Conservation (phyloP, 2,113 vertebrate genomes). For the Pelodiscus sinensis region DNA sequence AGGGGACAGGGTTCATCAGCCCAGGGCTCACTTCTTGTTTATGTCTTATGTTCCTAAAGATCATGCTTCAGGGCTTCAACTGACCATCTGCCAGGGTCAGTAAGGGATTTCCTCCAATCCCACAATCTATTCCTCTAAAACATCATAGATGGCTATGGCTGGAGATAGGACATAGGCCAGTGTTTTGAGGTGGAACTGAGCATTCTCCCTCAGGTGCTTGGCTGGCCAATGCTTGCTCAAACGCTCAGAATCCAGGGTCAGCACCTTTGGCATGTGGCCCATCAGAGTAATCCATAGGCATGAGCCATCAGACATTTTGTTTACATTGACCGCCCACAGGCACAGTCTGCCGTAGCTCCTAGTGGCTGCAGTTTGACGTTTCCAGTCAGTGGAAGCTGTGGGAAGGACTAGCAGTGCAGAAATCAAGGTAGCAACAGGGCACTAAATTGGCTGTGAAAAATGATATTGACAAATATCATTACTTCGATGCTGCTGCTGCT, state of each 20-base stretch:
- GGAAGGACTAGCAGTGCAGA: too few species aligned
- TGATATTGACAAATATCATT: too few species aligned
- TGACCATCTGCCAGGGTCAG: not conserved
- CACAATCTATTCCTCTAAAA: not conserved
- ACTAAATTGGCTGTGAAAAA: too few species aligned
- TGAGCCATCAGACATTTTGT: too few species aligned
- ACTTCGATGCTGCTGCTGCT: too few species aligned
- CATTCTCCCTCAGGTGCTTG: not conserved
- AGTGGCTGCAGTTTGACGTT: too few species aligned
- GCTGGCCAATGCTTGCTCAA: not conserved
- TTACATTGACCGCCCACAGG: too few species aligned
- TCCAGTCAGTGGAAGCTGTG: too few species aligned
- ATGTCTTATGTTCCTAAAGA: not conserved
- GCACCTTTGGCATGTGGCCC: too few species aligned
- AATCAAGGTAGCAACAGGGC: too few species aligned
- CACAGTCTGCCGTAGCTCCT: too few species aligned
- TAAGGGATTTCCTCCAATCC: not conserved
- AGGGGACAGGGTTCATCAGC: not conserved
- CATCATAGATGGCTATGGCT: not conserved
- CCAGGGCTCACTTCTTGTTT: not conserved
- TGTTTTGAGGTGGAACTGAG: not conserved
- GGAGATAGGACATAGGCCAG: not conserved
- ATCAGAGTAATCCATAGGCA: too few species aligned
- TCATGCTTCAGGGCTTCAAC: not conserved
- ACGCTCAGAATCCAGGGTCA: not conserved